These are phyloP conservation scores for Triops longicaudatus DNA, from an alignment of 1,140 invertebrate species.

Conservation along the genomic window DNA sequence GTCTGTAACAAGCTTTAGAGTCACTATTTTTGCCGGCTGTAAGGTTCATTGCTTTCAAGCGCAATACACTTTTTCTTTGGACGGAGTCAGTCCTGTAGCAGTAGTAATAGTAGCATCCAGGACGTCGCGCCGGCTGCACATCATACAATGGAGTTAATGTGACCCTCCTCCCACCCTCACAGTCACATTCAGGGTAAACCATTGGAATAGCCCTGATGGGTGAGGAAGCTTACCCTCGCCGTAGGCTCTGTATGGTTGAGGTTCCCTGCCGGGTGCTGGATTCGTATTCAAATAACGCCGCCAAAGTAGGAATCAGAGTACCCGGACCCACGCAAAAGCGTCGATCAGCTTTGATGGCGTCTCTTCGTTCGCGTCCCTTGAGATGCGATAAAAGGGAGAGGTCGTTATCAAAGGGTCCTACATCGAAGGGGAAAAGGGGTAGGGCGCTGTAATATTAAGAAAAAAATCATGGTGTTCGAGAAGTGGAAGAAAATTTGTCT, in stretches of 20 bases:
- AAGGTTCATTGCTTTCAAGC: neutral
- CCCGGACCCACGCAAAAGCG: neutral
- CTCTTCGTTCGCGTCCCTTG: neutral
- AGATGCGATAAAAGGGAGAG: neutral
- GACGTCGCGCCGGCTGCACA: slow-evolving; percentile 4
- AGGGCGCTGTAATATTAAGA: neutral
- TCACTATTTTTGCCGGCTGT: neutral
- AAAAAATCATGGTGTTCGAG: neutral
- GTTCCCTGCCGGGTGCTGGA: slow-evolving; percentile 8
- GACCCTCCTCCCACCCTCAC: neutral
- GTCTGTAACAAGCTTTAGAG: neutral
- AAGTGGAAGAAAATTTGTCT: neutral
- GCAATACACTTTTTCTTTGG: neutral
- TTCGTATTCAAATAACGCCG: slow-evolving; percentile 12
- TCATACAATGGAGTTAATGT: slow-evolving; percentile 8
- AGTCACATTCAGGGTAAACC: slow-evolving; percentile 14
- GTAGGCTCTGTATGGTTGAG: neutral
- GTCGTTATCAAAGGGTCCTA: neutral
- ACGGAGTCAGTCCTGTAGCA: neutral
- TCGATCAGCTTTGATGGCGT: neutral
- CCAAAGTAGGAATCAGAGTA: neutral
- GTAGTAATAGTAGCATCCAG: neutral
- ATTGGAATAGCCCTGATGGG: slow-evolving; percentile 4
- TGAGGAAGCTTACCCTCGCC: neutral
- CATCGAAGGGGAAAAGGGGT: neutral